Conservation (phyloP, 2,113 vertebrate genomes). For the Neopipo cinnamomea region DNA sequence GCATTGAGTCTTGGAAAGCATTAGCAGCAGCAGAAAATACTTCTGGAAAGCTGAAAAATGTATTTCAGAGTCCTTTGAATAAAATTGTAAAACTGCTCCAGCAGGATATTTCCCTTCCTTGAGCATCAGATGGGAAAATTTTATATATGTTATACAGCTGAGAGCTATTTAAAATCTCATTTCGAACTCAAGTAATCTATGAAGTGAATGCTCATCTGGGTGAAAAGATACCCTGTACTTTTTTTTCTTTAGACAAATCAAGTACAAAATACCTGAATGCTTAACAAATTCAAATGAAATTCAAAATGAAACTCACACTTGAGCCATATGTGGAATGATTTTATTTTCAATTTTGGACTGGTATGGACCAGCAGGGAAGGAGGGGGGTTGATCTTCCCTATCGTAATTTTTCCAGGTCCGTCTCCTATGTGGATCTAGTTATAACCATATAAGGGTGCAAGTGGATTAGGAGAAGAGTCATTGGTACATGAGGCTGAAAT, state of each 20-base stretch:
- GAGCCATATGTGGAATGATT: not conserved
- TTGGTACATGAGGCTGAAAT: not conserved
- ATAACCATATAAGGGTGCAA: not conserved
- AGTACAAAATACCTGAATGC: not conserved
- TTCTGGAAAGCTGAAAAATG: conserved; percentile 46
- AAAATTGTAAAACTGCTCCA: conserved; percentile 24
- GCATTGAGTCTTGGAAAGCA: conserved; percentile 47
- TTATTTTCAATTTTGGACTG: not conserved
- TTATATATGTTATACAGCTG: not conserved
- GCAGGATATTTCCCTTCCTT: not conserved
- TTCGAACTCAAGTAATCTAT: not conserved
- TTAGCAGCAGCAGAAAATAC: conserved; percentile 32
- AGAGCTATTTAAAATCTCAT: not conserved
- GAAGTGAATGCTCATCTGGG: not conserved
- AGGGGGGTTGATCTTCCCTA: not conserved
- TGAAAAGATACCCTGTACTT: not conserved
- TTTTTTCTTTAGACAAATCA: not conserved
- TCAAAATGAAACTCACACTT: not conserved
- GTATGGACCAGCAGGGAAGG: not conserved
- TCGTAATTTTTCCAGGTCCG: not conserved
- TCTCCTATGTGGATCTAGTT: not conserved
- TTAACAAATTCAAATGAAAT: not conserved
- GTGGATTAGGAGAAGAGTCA: not conserved
- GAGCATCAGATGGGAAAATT: not conserved
- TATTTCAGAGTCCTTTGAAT: conserved; percentile 53